phyloP scores from a whole-genome alignment of 1,140 invertebrate species.

The Eurosta solidaginis region DNA sequence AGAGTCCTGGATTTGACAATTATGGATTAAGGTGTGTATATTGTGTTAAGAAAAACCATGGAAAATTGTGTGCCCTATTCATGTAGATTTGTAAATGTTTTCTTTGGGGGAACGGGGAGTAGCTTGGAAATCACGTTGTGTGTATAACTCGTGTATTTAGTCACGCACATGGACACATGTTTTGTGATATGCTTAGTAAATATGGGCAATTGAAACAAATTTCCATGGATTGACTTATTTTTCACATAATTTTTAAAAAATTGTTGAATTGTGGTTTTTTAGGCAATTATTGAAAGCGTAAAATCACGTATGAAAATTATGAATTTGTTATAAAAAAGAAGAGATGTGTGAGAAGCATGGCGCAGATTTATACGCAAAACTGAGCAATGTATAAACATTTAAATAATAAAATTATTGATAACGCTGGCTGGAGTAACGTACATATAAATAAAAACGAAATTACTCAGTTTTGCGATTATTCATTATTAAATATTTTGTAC shows the following conservation, averaged over 20 bases:
- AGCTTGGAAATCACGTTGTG: not conserved
- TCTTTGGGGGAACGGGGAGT: constrained; percentile 3
- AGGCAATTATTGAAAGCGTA: constrained; percentile 24
- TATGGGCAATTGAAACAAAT: constrained; percentile 28
- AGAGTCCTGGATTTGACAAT: constrained; percentile 50
- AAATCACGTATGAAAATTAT: constrained; percentile 22
- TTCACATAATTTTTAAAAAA: constrained; percentile 26
- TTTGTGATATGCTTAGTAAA: not conserved
- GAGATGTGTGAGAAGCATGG: constrained; percentile 32
- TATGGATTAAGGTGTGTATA: constrained; percentile 56
- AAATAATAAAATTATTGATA: not conserved
- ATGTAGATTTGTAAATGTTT: not conserved
- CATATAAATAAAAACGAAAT: not conserved
- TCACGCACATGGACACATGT: not conserved
- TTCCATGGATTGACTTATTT: constrained; percentile 32
- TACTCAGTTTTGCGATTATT: not conserved
- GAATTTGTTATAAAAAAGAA: constrained; percentile 32
- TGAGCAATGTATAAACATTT: constrained; percentile 1
- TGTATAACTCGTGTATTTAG: constrained; percentile 9
- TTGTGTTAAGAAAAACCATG: constrained; percentile 33
- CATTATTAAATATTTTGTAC: not conserved
- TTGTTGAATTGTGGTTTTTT: constrained; percentile 29
- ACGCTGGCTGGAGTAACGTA: not conserved
- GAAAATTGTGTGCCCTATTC: constrained; percentile 25
- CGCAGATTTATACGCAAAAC: constrained; percentile 5